Evolutionary conservation across 2,888 invertebrate genomes (phyloP).

Genomic region (Cheilosia vulpina): DNA sequence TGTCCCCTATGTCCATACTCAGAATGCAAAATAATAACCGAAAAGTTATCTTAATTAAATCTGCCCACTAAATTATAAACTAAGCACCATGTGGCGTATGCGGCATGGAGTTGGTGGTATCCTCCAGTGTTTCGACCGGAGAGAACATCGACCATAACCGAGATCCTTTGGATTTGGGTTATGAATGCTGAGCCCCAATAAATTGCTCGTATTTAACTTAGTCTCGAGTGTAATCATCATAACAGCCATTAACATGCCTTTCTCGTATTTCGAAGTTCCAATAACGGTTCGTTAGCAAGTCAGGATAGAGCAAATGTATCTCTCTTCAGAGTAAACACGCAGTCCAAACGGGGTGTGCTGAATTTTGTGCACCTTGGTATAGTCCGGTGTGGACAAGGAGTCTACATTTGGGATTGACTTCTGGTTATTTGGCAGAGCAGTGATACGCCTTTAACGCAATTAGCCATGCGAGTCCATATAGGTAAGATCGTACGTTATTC

Average conservation of each 20-base stretch:
- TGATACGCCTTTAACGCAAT: constrained; percentile 65
- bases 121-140: constrained; percentile 44
- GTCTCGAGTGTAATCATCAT: constrained; percentile 72
- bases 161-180: constrained; percentile 15
- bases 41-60: constrained; percentile 74
- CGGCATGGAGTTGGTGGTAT: constrained; percentile 1
- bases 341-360: constrained; percentile 15
- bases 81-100: constrained; percentile 37
- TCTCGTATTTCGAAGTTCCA: constrained; percentile 61
- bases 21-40: constrained; percentile 67
- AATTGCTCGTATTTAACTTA: constrained; percentile 69
- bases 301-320: constrained; percentile 5
- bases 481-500: too few relatives aligned
- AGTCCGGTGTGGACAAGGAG: constrained; percentile 13
- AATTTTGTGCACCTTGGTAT: neutral
- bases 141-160: constrained; percentile 4
- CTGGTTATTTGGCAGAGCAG: constrained; percentile 30
- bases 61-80: constrained; percentile 68
- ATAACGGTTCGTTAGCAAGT: constrained; percentile 66
- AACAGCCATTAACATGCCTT: constrained; percentile 67
- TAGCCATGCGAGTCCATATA: constrained; percentile 41
- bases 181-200: constrained; percentile 51
- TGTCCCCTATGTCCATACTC: neutral
- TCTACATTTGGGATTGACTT: constrained; percentile 51
- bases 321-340: constrained; percentile 29